Evolutionary conservation across 2,888 invertebrate species (phyloP).

Genomic region (Mythimna ferrago): DNA sequence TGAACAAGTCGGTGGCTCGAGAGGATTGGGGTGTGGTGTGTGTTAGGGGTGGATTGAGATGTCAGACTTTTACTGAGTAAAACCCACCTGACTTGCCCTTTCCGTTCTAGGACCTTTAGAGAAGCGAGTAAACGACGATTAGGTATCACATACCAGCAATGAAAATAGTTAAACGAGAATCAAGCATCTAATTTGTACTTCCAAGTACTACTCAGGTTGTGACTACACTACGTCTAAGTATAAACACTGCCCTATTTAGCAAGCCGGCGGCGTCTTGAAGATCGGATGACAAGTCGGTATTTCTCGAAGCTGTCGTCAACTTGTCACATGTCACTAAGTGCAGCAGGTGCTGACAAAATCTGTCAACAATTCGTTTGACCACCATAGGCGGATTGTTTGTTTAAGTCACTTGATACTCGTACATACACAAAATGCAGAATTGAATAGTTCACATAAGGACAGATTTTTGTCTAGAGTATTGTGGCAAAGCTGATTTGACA

Average conservation of each 20-base stretch:
- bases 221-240: conserved; percentile 3
- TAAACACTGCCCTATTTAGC: conserved; percentile 36
- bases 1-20: too few relatives aligned
- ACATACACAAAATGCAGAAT: conserved; percentile 12
- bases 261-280: conserved; percentile 7
- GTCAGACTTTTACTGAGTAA: too few relatives aligned
- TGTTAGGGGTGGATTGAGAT: too few relatives aligned
- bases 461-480: too few relatives aligned
- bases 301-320: conserved; percentile 42
- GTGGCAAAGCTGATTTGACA: too few relatives aligned
- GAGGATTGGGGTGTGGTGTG: too few relatives aligned
- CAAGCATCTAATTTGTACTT: not conserved
- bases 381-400: not conserved
- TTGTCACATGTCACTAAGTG: conserved; percentile 19
- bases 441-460: too few relatives aligned
- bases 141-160: too few relatives aligned
- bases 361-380: conserved; percentile 8
- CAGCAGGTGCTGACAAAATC: conserved; percentile 29
- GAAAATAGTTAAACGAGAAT: not conserved
- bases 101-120: too few relatives aligned
- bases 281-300: conserved; percentile 24
- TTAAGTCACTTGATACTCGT: not conserved
- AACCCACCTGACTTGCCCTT: too few relatives aligned
- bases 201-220: not conserved
- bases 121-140: too few relatives aligned